Conservation (phyloP, 2,797 vertebrate genomes). For the Schizopygopsis pylzovi region DNA sequence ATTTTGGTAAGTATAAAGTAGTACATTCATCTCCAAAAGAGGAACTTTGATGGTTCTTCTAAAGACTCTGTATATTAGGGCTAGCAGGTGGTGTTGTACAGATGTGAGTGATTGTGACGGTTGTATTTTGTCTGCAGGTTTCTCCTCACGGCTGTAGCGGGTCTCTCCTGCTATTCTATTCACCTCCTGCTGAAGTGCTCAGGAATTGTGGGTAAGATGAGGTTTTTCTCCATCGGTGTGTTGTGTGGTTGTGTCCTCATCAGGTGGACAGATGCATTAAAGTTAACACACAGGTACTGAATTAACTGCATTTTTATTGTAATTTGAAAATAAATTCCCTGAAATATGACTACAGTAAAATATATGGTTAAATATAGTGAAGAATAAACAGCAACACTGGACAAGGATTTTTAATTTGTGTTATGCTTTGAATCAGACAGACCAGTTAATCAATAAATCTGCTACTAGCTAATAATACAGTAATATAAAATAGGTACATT, state of each 20-base stretch:
- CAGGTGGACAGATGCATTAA: neutral
- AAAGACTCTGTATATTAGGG: neutral
- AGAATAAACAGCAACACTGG: neutral
- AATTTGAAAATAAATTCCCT: neutral
- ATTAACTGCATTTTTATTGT: neutral
- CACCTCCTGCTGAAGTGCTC: conserved; percentile 95
- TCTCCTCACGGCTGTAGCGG: conserved; percentile 89
- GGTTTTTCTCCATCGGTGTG: neutral
- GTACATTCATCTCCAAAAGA: neutral
- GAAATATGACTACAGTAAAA: neutral
- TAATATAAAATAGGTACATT: neutral
- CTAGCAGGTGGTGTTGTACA: neutral
- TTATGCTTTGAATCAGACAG: neutral
- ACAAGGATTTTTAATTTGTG: neutral
- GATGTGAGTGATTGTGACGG: neutral
- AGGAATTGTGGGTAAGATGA: conserved; percentile 91
- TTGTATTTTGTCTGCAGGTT: conserved; percentile 78
- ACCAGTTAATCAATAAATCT: no score
- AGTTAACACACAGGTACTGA: neutral
- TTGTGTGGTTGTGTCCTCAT: neutral
- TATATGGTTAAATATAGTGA: neutral
- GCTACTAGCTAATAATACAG: neutral
- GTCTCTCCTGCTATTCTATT: conserved; percentile 94
- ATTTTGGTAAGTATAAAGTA: neutral
- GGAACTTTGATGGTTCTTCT: neutral